Base-by-base conservation (phyloP, 2,113 vertebrate species). In the Heptranchias perlo region DNA sequence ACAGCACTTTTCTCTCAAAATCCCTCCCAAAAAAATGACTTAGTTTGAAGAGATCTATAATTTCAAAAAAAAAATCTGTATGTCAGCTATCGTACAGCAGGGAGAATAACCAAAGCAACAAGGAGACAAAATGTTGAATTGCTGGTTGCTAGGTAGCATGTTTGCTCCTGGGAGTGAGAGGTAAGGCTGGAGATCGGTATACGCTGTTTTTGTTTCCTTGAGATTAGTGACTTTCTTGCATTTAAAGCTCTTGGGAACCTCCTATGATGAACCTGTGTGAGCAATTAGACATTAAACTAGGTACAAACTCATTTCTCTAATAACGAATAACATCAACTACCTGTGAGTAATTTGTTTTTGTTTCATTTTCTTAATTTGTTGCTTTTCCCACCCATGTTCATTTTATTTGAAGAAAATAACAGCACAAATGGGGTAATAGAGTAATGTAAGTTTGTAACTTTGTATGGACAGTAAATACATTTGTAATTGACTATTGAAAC, bases 111-210 rank as follows among this genome's bases (percentile, higher is more conserved):
- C 25, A 52, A 25, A 13, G 64, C 65, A 69, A 95, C 47, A 69
- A 69, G 94, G 94, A 95, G 94, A 52, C 64, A 95, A 67, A 95
- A 67, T 73, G 64, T 47, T 67, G 64, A 95, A 73, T 73, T 95
- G 65, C 25, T 69, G 94, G 94, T 95, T 95, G 94, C 94, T 95
- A 95, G 94, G 93, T 95, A 95, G 93, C 93, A 47, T 95, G 64
- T 69, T 67, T 67, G 64, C 44, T 95, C 64, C 93, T 69, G 93
- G 64, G 94, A 95, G 25, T 69, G 64, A 69, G 65, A 52, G 65
- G 94, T 69, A 52, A 73, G 65, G 18, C 44, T 49, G 64, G 64
- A 95, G 64, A 95, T 52, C 65, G 28, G 65, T 7, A 35, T 49
- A 35, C 11, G 64, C 44, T 95, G 44, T 49, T 69, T 62, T 52